Conservation (phyloP, 2,888 invertebrate genomes). For the Masnerella sp. region DNA sequence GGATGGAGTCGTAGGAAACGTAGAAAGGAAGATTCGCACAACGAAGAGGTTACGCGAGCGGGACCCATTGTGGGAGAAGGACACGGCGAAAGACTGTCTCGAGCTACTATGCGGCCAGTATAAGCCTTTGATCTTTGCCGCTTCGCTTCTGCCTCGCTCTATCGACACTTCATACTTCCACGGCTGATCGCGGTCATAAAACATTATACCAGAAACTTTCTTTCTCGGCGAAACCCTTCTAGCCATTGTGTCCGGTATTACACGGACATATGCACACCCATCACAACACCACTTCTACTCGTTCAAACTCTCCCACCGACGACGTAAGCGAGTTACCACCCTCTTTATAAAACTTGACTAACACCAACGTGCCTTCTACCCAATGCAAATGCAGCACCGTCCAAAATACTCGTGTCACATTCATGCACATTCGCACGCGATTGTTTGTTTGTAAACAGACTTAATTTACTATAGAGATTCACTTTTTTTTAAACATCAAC, state of each 20-base stretch:
- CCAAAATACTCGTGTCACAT: constrained; percentile 29
- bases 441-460: constrained; percentile 47
- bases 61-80: constrained; percentile 37
- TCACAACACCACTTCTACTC: constrained; percentile 8
- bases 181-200: constrained; percentile 77
- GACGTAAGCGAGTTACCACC: constrained; percentile 41
- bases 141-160: constrained; percentile 77
- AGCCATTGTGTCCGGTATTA: constrained; percentile 70
- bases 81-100: constrained; percentile 54
- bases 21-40: constrained; percentile 62
- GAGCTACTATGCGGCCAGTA: constrained; percentile 72
- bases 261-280: constrained; percentile 65
- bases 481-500: constrained; percentile 29
- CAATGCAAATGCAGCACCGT: constrained; percentile 42
- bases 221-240: constrained; percentile 53
- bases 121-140: constrained; percentile 76
- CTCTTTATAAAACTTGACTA: constrained; percentile 27
- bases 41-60: constrained; percentile 41
- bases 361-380: constrained; percentile 35
- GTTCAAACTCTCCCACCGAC: constrained; percentile 12
- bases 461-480: constrained; percentile 52
- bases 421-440: constrained; percentile 31
- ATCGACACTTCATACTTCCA: constrained; percentile 78
- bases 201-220: constrained; percentile 73
- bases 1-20: constrained; percentile 65